A percentile compares a stretch with the other conserved stretches of the same genome.
Evolutionary conservation across 2,888 invertebrate genomes (phyloP).

Genomic region (Nycteola revayana): DNA sequence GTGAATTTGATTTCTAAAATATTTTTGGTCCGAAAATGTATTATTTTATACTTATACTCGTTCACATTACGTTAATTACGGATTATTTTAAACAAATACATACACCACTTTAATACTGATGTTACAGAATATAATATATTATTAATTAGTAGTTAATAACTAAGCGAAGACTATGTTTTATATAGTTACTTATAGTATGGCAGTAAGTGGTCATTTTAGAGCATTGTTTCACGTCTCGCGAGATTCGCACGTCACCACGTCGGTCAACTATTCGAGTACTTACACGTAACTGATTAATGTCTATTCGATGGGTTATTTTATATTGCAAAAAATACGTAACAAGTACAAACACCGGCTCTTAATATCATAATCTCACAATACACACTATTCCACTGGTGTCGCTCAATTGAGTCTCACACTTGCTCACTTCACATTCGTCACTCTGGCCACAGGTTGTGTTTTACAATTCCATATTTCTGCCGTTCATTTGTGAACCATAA

Average conservation of each 20-base stretch:
- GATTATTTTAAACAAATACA: slow-evolving; percentile 63
- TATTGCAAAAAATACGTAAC: slow-evolving; percentile 48
- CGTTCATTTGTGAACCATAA: slow-evolving; percentile 14
- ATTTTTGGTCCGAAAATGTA: slow-evolving; percentile 77
- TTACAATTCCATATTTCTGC: slow-evolving; percentile 19
- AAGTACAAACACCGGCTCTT: slow-evolving; percentile 50
- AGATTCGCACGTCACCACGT: slow-evolving; percentile 64
- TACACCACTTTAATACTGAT: slow-evolving; percentile 80
- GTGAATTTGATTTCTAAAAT: slow-evolving; percentile 76
- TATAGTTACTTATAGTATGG: slow-evolving; percentile 77
- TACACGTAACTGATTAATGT: slow-evolving; percentile 55
- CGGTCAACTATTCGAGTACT: slow-evolving; percentile 59
- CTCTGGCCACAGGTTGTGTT: slow-evolving; percentile 20
- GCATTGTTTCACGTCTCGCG: slow-evolving; percentile 56
- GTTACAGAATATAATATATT: slow-evolving; percentile 65
- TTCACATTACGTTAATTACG: slow-evolving; percentile 56
- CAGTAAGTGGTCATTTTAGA: slow-evolving; percentile 71
- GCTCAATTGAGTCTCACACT: slow-evolving; percentile 32
- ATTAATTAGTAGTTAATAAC: slow-evolving; percentile 62
- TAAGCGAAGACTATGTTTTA: slow-evolving; percentile 72
- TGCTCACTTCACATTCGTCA: slow-evolving; percentile 35
- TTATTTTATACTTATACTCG: slow-evolving; percentile 61
- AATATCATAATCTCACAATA: slow-evolving; percentile 36
- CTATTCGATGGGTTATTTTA: slow-evolving; percentile 74
- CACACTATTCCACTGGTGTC: slow-evolving; percentile 29